Percentiles rank a stretch among this genome's conserved stretches.
phyloP scores from a whole-genome alignment of 2,797 vertebrate species.

The Protonibea diacanthus region DNA sequence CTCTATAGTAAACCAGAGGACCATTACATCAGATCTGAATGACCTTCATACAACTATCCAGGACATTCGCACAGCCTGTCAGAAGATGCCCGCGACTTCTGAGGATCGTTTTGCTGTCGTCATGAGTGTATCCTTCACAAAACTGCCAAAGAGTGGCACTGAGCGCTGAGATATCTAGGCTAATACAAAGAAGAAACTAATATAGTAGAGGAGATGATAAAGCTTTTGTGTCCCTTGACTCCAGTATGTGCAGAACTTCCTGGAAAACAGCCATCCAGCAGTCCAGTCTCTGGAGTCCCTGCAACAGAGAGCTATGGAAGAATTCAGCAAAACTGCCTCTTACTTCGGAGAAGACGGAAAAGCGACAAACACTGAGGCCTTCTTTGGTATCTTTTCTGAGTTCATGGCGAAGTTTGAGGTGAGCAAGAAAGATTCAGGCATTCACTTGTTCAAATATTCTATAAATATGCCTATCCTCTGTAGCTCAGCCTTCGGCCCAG shows the following conservation, averaged over 20 bases:
- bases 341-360: constrained; percentile 96
- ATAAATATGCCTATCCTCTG: too few relatives aligned
- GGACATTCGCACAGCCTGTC: constrained; percentile 93
- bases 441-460: neutral
- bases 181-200: neutral
- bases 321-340: constrained; percentile 91
- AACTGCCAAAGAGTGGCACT: neutral
- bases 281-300: constrained; percentile 93
- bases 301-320: constrained; percentile 93
- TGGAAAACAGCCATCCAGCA: constrained; percentile 94
- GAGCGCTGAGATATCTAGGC: neutral
- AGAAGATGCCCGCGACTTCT: constrained; percentile 88
- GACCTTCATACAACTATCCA: constrained; percentile 92
- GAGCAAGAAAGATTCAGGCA: constrained; percentile 52
- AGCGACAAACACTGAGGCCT: constrained; percentile 91
- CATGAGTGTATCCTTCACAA: constrained; percentile 93
- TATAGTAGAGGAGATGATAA: neutral
- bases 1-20: constrained; percentile 92
- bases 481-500: neutral
- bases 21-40: constrained; percentile 89
- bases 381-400: constrained; percentile 97
- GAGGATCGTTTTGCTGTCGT: constrained; percentile 94
- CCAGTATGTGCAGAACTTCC: constrained; percentile 87
- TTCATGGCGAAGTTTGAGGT: constrained; percentile 98
- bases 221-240: constrained; percentile 74